phyloP scores from a whole-genome alignment of 2,888 invertebrate genomes.

The Tenodera sinensis region DNA sequence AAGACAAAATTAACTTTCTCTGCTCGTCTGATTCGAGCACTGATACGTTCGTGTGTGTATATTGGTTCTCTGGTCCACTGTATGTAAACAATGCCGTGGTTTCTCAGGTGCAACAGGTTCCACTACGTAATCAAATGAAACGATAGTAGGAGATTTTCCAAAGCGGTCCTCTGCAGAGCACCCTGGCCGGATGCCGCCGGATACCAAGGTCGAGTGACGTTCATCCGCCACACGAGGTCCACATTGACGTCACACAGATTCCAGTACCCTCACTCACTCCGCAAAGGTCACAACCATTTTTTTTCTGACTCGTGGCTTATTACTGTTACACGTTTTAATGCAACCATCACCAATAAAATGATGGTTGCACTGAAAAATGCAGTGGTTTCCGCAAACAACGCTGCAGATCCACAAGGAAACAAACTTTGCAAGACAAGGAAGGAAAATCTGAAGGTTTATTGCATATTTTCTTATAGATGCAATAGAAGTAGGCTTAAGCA shows the following conservation, averaged over 20 bases:
- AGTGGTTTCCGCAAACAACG: background rate
- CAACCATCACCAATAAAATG: background rate
- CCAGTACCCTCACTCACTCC: background rate
- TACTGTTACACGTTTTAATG: background rate
- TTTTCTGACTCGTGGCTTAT: background rate
- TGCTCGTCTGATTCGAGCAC: too few species aligned
- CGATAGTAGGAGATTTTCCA: background rate
- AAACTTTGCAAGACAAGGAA: too few species aligned
- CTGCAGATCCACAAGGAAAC: too few species aligned
- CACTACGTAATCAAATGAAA: background rate
- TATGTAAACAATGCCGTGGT: background rate
- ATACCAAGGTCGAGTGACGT: background rate
- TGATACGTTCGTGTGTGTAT: too few species aligned
- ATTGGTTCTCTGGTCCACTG: too few species aligned
- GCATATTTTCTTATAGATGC: too few species aligned
- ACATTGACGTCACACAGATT: constrained; percentile 5
- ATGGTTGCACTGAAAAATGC: background rate
- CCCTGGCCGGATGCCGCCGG: background rate
- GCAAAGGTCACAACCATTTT: background rate
- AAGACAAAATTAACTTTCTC: too few species aligned
- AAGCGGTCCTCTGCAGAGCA: background rate
- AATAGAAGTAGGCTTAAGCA: too few species aligned
- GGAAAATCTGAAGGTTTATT: too few species aligned
- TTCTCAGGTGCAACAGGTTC: background rate
- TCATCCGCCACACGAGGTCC: constrained; percentile 8